These are phyloP conservation scores for Drepana falcataria DNA, from an alignment of 2,888 invertebrate species.

Conservation along the genomic window DNA sequence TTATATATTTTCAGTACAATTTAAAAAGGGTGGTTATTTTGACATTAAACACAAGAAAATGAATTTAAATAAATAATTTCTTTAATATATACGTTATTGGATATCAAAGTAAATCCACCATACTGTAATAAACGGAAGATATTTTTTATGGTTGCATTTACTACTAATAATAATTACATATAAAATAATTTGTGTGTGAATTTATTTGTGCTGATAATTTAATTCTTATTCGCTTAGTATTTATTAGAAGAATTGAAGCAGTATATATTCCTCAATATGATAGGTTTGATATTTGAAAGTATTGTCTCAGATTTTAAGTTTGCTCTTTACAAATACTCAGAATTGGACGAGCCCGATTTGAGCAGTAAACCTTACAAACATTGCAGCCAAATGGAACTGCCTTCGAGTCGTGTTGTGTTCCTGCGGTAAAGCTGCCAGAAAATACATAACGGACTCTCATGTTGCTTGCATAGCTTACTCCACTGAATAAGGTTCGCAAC, in stretches of 20 bases:
- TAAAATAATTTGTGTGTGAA: not conserved
- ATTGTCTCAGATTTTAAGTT: too few relatives aligned
- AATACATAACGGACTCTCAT: too few relatives aligned
- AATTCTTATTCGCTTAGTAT: conserved; percentile 3
- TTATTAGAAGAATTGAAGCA: not conserved
- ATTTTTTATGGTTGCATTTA: conserved; percentile 3
- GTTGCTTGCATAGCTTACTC: too few relatives aligned
- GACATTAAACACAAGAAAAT: not conserved
- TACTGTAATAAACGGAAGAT: not conserved
- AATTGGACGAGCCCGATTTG: too few relatives aligned
- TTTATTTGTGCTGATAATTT: not conserved
- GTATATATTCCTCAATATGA: not conserved
- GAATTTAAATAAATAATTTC: not conserved
- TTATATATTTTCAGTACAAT: conserved; percentile 23
- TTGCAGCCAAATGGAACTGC: too few relatives aligned
- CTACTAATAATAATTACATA: not conserved
- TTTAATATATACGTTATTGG: not conserved
- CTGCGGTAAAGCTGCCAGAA: too few relatives aligned
- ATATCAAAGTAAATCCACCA: not conserved
- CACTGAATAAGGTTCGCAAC: too few relatives aligned
- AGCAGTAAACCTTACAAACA: too few relatives aligned
- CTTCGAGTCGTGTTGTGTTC: too few relatives aligned
- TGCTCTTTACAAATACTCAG: too few relatives aligned
- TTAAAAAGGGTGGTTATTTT: conserved; percentile 9
- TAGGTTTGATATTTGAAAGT: too few relatives aligned